phyloP scores from a whole-genome alignment of 2,113 vertebrate species.

The Ariopsis seemanni region DNA sequence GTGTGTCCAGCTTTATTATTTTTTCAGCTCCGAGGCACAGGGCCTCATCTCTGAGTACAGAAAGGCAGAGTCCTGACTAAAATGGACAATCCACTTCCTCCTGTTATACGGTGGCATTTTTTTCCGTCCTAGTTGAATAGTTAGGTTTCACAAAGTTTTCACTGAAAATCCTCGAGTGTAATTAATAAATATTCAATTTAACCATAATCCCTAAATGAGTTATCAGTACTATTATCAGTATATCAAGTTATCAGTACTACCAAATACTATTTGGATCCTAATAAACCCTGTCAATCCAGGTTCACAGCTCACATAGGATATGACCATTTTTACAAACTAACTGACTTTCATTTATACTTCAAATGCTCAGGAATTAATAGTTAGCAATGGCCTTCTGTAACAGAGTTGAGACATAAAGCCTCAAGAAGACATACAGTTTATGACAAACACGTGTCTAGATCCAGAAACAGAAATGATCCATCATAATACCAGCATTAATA shows the following conservation, averaged over 20 bases:
- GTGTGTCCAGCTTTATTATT: not conserved
- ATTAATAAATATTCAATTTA: not conserved
- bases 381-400: not conserved
- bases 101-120: not conserved
- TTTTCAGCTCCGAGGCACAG: slow-evolving; percentile 12
- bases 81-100: not conserved
- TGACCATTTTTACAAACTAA: not conserved
- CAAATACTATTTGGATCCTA: not conserved
- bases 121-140: not conserved
- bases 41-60: not conserved
- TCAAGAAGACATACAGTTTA: not conserved
- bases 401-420: not conserved
- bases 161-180: not conserved
- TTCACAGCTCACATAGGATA: not conserved
- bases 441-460: not conserved
- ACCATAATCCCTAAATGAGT: not conserved
- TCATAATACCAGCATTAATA: not conserved
- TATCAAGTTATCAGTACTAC: not conserved
- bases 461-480: not conserved
- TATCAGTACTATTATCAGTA: not conserved
- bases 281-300: not conserved
- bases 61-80: not conserved
- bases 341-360: not conserved
- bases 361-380: not conserved
- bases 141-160: not conserved